Evolutionary conservation across 2,797 vertebrate species (phyloP).

Genomic region (Syncerus caffer): DNA sequence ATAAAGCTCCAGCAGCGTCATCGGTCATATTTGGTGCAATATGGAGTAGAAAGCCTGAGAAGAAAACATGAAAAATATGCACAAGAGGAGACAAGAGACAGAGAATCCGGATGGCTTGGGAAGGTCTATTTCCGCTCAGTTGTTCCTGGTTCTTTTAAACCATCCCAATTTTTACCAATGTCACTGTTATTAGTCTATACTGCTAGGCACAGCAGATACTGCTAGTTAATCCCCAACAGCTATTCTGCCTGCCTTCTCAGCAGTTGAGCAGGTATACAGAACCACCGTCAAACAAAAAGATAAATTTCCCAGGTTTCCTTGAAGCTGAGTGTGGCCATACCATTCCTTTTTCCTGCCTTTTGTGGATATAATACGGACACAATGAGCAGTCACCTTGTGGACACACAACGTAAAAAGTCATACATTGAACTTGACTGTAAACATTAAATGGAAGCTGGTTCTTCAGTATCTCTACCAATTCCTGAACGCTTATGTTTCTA

Average conservation of each 20-base stretch:
- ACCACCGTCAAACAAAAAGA: not conserved
- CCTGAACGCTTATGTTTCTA: not conserved
- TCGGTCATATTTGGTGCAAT: not conserved
- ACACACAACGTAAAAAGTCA: not conserved
- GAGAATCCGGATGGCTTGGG: not conserved
- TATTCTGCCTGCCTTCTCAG: not conserved
- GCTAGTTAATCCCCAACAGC: not conserved
- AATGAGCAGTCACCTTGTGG: not conserved
- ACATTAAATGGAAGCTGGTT: not conserved
- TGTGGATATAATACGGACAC: not conserved
- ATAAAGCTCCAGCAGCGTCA: not conserved
- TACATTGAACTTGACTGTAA: not conserved
- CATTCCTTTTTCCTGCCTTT: not conserved
- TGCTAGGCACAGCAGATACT: not conserved
- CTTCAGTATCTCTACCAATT: not conserved
- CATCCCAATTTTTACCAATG: not conserved
- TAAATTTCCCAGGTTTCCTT: not conserved
- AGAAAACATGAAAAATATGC: not conserved
- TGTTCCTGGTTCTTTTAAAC: not conserved
- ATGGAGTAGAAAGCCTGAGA: not conserved
- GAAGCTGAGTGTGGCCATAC: not conserved
- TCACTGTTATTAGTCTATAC: not conserved
- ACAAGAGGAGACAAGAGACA: accelerated
- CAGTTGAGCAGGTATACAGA: not conserved
- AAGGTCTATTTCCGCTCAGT: not conserved